These are phyloP conservation scores for Drosophila tripunctata DNA, from an alignment of 2,888 invertebrate species.

Conservation along the genomic window DNA sequence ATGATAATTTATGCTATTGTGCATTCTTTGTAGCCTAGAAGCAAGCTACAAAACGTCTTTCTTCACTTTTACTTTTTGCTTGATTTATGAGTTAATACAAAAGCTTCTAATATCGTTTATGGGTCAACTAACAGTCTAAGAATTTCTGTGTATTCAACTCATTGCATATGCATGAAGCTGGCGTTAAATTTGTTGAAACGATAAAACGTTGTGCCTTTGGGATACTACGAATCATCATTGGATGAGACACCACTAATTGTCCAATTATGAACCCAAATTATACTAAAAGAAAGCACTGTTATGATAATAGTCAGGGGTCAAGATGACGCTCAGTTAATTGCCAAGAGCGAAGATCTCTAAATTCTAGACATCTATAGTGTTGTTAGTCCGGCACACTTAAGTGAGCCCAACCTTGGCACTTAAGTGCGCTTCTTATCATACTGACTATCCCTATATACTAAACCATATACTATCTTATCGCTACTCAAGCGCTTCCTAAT, in stretches of 20 bases:
- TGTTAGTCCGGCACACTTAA: neutral
- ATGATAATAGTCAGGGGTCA: slow-evolving; percentile 52
- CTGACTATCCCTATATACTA: neutral
- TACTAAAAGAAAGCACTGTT: slow-evolving; percentile 52
- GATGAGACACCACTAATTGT: slow-evolving; percentile 48
- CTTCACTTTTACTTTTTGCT: slow-evolving; percentile 69
- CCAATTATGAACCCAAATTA: slow-evolving; percentile 43
- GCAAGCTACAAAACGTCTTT: no score
- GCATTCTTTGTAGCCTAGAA: slow-evolving; percentile 62
- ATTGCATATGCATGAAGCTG: slow-evolving; percentile 67
- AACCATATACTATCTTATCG: slow-evolving; percentile 29
- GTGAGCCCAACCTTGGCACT: neutral
- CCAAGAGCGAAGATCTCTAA: slow-evolving; percentile 22
- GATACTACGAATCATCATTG: slow-evolving; percentile 37
- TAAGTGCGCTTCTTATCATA: slow-evolving; percentile 3
- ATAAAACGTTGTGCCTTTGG: slow-evolving; percentile 19
- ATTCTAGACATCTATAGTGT: neutral
- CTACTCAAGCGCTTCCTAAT: neutral
- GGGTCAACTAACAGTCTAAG: slow-evolving; percentile 68
- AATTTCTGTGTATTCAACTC: slow-evolving; percentile 55
- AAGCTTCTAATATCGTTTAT: slow-evolving; percentile 36
- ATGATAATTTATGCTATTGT: slow-evolving; percentile 30
- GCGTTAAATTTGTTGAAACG: no score
- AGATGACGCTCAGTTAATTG: neutral
- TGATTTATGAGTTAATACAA: slow-evolving; percentile 38